Conservation (phyloP, 2,113 vertebrate genomes). For the Numenius arquata region DNA sequence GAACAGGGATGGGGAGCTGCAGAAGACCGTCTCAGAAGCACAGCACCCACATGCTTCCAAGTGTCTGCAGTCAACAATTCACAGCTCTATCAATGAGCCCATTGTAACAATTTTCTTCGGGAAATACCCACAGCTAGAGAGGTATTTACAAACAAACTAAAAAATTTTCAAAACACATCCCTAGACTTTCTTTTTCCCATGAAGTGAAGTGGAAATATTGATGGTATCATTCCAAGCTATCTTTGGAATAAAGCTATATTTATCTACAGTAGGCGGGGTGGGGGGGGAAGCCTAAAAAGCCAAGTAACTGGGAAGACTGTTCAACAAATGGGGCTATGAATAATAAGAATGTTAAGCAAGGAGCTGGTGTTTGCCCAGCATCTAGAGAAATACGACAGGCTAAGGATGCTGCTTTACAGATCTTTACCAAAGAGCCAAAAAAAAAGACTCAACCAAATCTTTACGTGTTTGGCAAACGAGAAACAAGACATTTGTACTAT, state of each 20-base stretch:
- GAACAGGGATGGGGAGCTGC: neutral
- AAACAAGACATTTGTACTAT: neutral
- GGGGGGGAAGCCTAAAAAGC: neutral
- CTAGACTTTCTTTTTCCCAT: neutral
- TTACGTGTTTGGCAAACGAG: neutral
- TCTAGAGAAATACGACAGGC: neutral
- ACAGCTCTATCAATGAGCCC: neutral
- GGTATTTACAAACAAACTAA: neutral
- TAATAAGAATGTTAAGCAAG: neutral
- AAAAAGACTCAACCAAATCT: neutral
- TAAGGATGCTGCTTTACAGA: neutral
- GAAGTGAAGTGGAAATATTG: slow-evolving; percentile 7
- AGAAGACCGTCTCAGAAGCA: neutral
- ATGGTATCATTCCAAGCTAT: neutral
- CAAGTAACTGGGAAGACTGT: neutral
- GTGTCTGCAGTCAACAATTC: neutral
- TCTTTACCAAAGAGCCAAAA: neutral
- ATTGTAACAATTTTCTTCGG: neutral
- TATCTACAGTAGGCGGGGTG: neutral
- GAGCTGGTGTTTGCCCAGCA: neutral
- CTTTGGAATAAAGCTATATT: slow-evolving; percentile 10
- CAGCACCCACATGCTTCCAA: rapidly evolving
- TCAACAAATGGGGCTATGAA: neutral
- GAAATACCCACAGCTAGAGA: neutral
- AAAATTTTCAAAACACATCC: neutral